A percentile compares a stretch with the other conserved stretches of the same genome.
Evolutionary conservation across 2,888 invertebrate genomes (phyloP).

Genomic region (Charanyca ferruginea): DNA sequence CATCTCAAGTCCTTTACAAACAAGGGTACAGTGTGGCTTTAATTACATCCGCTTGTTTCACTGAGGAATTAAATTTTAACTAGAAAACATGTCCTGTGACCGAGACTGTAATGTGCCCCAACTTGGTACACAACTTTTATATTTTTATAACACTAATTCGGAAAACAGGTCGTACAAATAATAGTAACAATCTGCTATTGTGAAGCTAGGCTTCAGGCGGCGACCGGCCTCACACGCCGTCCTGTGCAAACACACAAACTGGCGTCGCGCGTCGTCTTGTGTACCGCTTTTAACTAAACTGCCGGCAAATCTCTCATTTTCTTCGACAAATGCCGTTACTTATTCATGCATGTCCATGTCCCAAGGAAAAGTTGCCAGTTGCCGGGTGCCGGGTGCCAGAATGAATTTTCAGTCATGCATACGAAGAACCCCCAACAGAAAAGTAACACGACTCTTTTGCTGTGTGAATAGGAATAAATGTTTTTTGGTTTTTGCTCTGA

Average conservation of each 20-base stretch:
- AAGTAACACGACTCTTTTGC: constrained; percentile 61
- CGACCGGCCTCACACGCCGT: constrained; percentile 50
- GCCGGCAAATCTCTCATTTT: constrained; percentile 77
- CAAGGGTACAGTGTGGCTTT: constrained; percentile 75
- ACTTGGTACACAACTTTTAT: constrained; percentile 60
- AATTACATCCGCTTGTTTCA: constrained; percentile 76
- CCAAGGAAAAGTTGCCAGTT: constrained; percentile 66
- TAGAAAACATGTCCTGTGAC: constrained; percentile 68
- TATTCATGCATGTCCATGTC: constrained; percentile 80
- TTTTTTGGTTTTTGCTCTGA: constrained; percentile 10
- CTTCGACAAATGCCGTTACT: constrained; percentile 77
- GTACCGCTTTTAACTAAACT: constrained; percentile 76
- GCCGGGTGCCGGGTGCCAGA: constrained; percentile 57
- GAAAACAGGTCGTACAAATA: constrained; percentile 67
- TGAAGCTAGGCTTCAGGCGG: constrained; percentile 35
- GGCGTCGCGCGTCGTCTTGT: constrained; percentile 57
- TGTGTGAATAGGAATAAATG: constrained; percentile 37
- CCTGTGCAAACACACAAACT: constrained; percentile 72
- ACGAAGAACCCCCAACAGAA: constrained; percentile 58
- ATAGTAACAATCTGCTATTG: constrained; percentile 65
- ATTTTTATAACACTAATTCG: constrained; percentile 65
- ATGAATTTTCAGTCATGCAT: constrained; percentile 66
- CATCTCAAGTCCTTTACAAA: constrained; percentile 79
- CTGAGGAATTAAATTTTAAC: constrained; percentile 72
- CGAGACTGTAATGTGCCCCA: constrained; percentile 45